Base-by-base conservation (phyloP, 2,888 invertebrate genomes). In the Tipula unca region DNA sequence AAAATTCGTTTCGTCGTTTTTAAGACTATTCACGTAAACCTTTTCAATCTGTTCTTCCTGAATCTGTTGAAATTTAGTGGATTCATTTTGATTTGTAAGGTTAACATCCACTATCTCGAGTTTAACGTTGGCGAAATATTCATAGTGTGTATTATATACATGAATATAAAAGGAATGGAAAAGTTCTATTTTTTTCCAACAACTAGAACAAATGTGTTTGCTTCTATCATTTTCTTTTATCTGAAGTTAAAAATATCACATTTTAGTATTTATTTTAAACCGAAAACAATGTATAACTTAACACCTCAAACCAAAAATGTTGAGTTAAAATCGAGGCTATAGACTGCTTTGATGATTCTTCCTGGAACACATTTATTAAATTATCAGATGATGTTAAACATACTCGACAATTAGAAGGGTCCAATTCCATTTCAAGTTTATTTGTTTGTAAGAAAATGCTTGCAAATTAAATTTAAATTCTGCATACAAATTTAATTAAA, bases 261-360 rank as follows among this genome's bases (percentile, higher is more conserved):
- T 36, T 20, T 36, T 35, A 6, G 3, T 10, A 20, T 8, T 17
- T 17, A 84, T 1, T 6, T 84, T n/a, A 14, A 29, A 17, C 17
- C 14, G n/a, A 8, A 42, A 85, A 3, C 1, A 36, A 10, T 84
- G 85, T n/a, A n/a, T n/a, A n/a, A n/a, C n/a, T n/a, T n/a, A n/a
- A n/a, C 1, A 83, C 83, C 32, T 83, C 83, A 83, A 83, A 83
- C 83, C 83, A 83, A 83, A 83, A 83, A 83, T 83, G 32, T n/a
- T 35, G 83, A 6, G 29, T 6, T 32, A 83, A 69, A 25, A 69
- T 25, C 0, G 69, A 69, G 1, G 25, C 69, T 25, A 69, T 10
- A 69, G 0, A 25, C 8, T 69, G 42, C 2, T 20, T 69, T 69
- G 69, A 17, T 5, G 25, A 10, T 69, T 69, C 20, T 25, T 25